These are phyloP conservation scores for Drosophila kuntzei DNA, from an alignment of 2,888 invertebrate species.

Conservation along the genomic window DNA sequence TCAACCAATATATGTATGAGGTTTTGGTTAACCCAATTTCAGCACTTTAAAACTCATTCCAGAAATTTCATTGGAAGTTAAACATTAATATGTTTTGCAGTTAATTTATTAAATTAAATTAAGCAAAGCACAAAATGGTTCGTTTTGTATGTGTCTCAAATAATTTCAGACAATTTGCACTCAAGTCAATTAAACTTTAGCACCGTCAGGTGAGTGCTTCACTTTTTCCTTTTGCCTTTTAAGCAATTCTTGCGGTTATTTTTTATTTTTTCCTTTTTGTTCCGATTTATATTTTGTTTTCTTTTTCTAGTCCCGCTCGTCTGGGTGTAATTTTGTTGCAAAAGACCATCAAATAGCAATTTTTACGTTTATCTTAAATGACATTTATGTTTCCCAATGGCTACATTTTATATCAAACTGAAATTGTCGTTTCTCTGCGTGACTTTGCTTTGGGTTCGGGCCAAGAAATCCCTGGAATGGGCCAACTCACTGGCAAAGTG, in stretches of 20 bases:
- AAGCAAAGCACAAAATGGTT: slow-evolving; percentile 20
- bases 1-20: slow-evolving; percentile 6
- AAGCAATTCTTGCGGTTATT: slow-evolving; percentile 24
- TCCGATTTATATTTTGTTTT: slow-evolving; percentile 18
- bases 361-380: slow-evolving; percentile 78
- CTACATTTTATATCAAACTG: slow-evolving; percentile 68
- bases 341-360: slow-evolving; percentile 69
- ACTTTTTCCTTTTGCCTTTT: slow-evolving; percentile 30
- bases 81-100: not conserved
- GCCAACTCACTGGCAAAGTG: slow-evolving; percentile 50
- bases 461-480: slow-evolving; percentile 9
- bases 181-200: slow-evolving; percentile 73
- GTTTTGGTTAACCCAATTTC: slow-evolving; percentile 6
- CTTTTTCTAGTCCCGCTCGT: slow-evolving; percentile 10
- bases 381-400: slow-evolving; percentile 79
- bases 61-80: slow-evolving; percentile 19
- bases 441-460: slow-evolving; percentile 28
- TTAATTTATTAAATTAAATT: slow-evolving; percentile 22
- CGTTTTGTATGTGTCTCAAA: slow-evolving; percentile 3
- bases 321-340: slow-evolving; percentile 46
- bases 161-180: slow-evolving; percentile 31
- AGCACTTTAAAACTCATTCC: not conserved
- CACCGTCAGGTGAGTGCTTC: slow-evolving; percentile 54
- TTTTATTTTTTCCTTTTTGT: slow-evolving; percentile 8
- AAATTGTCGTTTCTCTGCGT: slow-evolving; percentile 39